Evolutionary conservation across 2,888 invertebrate species (phyloP).

Genomic region (Phoenoteleia sp.): DNA sequence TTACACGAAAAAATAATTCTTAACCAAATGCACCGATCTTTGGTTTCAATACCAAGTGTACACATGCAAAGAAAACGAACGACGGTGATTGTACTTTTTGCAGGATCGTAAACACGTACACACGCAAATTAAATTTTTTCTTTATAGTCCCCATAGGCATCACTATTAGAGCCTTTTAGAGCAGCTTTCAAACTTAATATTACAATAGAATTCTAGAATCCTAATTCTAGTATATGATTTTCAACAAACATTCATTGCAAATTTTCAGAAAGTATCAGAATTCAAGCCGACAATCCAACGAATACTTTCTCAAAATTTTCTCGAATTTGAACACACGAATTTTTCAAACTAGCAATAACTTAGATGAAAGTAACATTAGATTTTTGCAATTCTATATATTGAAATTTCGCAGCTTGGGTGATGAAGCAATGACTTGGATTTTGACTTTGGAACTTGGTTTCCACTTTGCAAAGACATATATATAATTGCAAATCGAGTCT

Average conservation of each 20-base stretch:
- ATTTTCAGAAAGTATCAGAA: constrained; percentile 62
- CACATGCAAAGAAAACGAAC: background rate
- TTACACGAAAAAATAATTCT: too few relatives aligned
- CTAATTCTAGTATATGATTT: constrained; percentile 8
- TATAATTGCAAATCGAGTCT: constrained; percentile 79
- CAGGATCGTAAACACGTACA: constrained; percentile 64
- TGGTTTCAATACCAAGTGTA: constrained; percentile 1
- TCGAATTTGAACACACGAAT: constrained; percentile 48
- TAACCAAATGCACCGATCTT: too few relatives aligned
- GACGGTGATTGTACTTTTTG: constrained; percentile 55
- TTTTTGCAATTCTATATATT: constrained; percentile 65
- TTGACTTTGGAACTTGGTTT: background rate
- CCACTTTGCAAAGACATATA: constrained; percentile 70
- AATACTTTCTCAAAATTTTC: constrained; percentile 63
- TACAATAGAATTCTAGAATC: constrained; percentile 41
- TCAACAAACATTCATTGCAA: constrained; percentile 5
- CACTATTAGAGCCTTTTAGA: constrained; percentile 66
- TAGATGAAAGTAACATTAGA: constrained; percentile 44
- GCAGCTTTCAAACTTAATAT: constrained; percentile 51
- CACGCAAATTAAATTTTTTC: constrained; percentile 54
- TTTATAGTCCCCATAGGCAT: constrained; percentile 59
- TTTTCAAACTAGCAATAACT: constrained; percentile 55
- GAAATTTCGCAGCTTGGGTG: background rate
- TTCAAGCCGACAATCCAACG: background rate
- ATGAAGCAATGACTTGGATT: too few relatives aligned